phyloP scores from a whole-genome alignment of 2,113 vertebrate genomes.

The Todiramphus saurophagus region DNA sequence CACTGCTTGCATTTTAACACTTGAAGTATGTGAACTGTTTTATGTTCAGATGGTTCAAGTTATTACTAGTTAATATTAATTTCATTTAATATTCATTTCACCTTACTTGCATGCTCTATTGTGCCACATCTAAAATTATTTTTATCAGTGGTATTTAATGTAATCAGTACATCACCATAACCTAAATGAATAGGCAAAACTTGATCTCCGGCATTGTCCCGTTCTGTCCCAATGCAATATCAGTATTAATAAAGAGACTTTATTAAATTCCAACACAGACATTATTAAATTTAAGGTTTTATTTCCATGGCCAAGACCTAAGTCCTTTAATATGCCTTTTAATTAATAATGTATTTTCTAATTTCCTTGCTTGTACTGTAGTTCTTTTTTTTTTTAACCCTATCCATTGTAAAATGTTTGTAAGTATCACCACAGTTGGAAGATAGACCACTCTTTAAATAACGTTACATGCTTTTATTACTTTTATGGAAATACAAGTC shows the following conservation, averaged over 20 bases:
- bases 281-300: background rate
- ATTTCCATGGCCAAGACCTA: background rate
- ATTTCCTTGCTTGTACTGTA: background rate
- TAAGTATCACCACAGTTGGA: background rate
- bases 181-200: slow-evolving; percentile 13
- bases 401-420: background rate
- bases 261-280: slow-evolving; percentile 7
- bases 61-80: background rate
- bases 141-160: background rate
- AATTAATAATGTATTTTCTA: slow-evolving; percentile 26
- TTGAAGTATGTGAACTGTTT: background rate
- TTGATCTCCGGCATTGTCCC: background rate
- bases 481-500: background rate
- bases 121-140: background rate
- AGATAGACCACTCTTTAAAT: background rate
- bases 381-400: background rate
- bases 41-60: background rate
- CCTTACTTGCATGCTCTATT: background rate
- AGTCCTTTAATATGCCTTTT: background rate
- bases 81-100: slow-evolving; percentile 4
- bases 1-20: background rate
- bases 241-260: slow-evolving; percentile 6
- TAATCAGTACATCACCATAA: background rate
- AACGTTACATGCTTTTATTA: background rate
- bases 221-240: background rate